A percentile compares a stretch with the other conserved stretches of the same genome.
Evolutionary conservation across 2,797 vertebrate species (phyloP).

Genomic region (Dendrocincla fuliginosa): DNA sequence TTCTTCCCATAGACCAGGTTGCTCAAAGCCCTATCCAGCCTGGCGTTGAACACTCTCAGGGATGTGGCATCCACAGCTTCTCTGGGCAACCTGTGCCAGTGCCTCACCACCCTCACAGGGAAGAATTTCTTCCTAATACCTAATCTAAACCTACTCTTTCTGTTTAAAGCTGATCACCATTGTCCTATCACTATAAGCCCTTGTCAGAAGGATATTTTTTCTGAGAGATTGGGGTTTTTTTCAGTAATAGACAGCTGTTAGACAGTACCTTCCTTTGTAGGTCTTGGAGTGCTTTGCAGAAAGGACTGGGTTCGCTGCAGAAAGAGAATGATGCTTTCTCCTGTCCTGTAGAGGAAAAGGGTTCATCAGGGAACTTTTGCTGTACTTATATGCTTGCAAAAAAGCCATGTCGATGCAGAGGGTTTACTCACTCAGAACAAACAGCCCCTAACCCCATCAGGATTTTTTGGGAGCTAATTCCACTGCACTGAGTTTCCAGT

Average conservation of each 20-base stretch:
- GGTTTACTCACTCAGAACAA: background rate
- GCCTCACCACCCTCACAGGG: background rate
- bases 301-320: background rate
- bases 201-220: background rate
- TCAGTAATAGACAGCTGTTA: background rate
- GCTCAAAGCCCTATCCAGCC: background rate
- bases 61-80: accelerated
- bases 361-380: background rate
- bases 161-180: background rate
- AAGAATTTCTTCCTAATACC: background rate
- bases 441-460: background rate
- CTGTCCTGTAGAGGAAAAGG: background rate
- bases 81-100: background rate
- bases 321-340: background rate
- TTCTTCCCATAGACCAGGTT: accelerated
- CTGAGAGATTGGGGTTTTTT: background rate
- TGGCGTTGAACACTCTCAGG: background rate
- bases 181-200: background rate
- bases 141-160: background rate
- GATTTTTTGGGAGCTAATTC: background rate
- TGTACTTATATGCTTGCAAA: background rate
- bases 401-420: accelerated
- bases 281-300: background rate
- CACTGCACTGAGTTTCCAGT: background rate
- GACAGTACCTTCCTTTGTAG: background rate